Evolutionary conservation across 2,113 vertebrate genomes (phyloP), one percentile per base, ranked within the genome.

Genomic region (Chrysochloris asiatica): DNA sequence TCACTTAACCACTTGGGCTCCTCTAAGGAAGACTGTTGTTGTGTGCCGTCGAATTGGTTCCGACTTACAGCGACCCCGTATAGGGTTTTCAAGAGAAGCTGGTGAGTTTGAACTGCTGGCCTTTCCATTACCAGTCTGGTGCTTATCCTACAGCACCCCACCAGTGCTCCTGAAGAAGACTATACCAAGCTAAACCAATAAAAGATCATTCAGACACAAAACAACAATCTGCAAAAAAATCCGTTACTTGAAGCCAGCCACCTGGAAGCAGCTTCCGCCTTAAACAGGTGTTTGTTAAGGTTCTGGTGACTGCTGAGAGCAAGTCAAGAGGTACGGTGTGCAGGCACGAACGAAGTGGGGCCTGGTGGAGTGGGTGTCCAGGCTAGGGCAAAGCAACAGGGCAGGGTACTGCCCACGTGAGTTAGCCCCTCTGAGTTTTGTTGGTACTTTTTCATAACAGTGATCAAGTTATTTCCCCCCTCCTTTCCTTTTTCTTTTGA

Each of bases 141-240:
- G n/a, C n/a, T n/a, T n/a, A n/a, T n/a, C n/a, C n/a, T n/a, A n/a
- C n/a, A n/a, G n/a, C n/a, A n/a, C n/a, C n/a, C n/a, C n/a, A n/a
- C n/a, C n/a, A n/a, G n/a, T n/a, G n/a, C n/a, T n/a, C n/a, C n/a
- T n/a, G n/a, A n/a, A n/a, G n/a, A n/a, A n/a, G n/a, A n/a, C n/a
- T n/a, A n/a, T n/a, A n/a, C n/a, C n/a, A n/a, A n/a, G n/a, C n/a
- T 86, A 69, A 96, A 45, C 88, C 83, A 50, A 0, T 90, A 78
- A 65, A 89, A 73, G 30, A 47, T 45, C 45, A 86, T 78, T 91
- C 47, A 47, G 50, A 86, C 80, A 56, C 8, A 47, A 47, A 86
- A 12, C 19, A n/a, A 61, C 28, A 45, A 45, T 24, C 54, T 22
- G 24, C 54, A 26, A 24, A 45, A 48, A 75, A 41, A 10, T 19